Evolutionary conservation across 2,888 invertebrate genomes (phyloP).

Genomic region (Ceraclea dissimilis): DNA sequence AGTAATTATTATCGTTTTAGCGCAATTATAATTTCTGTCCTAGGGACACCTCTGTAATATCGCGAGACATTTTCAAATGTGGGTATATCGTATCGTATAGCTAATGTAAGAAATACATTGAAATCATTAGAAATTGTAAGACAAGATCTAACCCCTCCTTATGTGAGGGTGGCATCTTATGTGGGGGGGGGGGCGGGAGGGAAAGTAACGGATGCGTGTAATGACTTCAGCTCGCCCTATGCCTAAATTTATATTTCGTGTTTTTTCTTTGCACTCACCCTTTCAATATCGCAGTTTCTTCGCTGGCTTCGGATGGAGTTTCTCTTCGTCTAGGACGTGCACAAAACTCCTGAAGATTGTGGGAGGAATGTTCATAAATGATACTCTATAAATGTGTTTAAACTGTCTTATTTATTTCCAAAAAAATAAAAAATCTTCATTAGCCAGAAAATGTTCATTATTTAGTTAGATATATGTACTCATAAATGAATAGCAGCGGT

Average conservation of each 20-base stretch:
- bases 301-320: conserved; percentile 1
- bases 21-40: too few species aligned
- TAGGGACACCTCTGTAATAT: too few species aligned
- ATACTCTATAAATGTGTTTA: too few species aligned
- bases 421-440: too few species aligned
- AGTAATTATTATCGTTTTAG: too few species aligned
- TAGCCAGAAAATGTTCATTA: too few species aligned
- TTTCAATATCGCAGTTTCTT: conserved; percentile 28
- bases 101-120: not conserved
- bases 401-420: too few species aligned
- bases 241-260: conserved; percentile 39
- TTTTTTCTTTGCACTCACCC: conserved; percentile 34
- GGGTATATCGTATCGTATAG: too few species aligned
- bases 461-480: too few species aligned
- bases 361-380: not conserved
- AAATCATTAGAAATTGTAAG: conserved; percentile 25
- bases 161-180: conserved; percentile 32
- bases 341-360: not conserved
- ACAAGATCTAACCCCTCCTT: conserved; percentile 30
- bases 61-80: too few species aligned
- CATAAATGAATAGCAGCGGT: too few species aligned
- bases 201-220: conserved; percentile 49
- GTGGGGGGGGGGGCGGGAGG: conserved; percentile 29
- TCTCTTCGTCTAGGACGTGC: not conserved
- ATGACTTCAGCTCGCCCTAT: conserved; percentile 38